phyloP scores from a whole-genome alignment of 2,797 vertebrate genomes.

The Nannoperca australis region DNA sequence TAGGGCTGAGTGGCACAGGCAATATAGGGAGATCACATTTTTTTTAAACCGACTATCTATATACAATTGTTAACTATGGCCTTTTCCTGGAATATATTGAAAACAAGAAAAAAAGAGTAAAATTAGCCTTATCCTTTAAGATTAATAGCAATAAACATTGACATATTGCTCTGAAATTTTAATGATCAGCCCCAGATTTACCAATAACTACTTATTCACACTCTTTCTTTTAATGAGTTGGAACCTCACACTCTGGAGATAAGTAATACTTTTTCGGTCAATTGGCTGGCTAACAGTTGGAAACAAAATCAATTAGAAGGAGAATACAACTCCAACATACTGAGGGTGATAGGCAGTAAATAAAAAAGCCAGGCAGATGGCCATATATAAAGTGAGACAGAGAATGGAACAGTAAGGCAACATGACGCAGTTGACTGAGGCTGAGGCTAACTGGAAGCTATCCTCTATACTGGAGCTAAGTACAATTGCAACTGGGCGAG shows the following conservation, averaged over 20 bases:
- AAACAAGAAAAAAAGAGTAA: not conserved
- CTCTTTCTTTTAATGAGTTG: not conserved
- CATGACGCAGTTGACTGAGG: not conserved
- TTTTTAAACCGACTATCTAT: not conserved
- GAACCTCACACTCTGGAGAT: not conserved
- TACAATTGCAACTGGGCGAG: not conserved
- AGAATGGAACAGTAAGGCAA: not conserved
- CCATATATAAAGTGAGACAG: conserved; percentile 29
- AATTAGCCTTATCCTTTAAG: not conserved
- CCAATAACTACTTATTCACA: not conserved
- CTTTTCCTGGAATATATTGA: not conserved
- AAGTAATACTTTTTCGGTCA: not conserved
- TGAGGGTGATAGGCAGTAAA: conserved; percentile 11
- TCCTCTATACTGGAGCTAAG: not conserved
- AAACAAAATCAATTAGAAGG: conserved; percentile 35
- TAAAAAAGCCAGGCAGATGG: conserved; percentile 35
- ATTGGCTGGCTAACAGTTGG: not conserved
- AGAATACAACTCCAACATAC: conserved; percentile 21
- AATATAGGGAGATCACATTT: not conserved
- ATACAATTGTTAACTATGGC: not conserved
- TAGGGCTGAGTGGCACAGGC: not conserved
- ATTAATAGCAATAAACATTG: not conserved
- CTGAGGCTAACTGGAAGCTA: not conserved
- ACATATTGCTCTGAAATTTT: not conserved
- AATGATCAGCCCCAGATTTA: not conserved